phyloP scores from a whole-genome alignment of 2,888 invertebrate genomes.

The Halocaridina rubra region DNA sequence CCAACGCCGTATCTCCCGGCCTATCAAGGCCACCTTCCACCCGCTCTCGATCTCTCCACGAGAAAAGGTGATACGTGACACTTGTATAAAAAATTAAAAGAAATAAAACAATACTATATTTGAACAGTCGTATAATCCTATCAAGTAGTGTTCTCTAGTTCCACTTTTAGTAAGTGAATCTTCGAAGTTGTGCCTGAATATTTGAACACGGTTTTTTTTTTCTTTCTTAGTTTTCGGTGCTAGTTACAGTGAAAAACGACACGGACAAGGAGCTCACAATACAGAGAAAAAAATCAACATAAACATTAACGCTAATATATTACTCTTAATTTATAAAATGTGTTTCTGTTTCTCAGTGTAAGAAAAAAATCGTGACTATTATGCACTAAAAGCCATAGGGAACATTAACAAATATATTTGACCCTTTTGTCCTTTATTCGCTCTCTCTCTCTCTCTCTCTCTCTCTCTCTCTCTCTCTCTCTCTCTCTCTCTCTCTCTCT shows the following conservation, averaged over 20 bases:
- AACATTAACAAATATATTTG: no score
- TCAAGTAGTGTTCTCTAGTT: background rate
- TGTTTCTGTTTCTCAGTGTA: background rate
- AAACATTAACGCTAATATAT: background rate
- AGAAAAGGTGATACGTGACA: constrained; percentile 24
- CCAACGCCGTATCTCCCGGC: constrained; percentile 10
- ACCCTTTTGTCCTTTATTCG: background rate
- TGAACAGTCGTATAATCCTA: no score
- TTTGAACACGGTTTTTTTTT: background rate
- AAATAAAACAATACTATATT: no score
- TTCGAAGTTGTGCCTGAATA: background rate
- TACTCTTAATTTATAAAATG: background rate
- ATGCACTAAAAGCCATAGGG: background rate
- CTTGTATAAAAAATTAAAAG: background rate
- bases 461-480: background rate
- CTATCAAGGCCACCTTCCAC: constrained; percentile 8
- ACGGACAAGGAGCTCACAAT: background rate
- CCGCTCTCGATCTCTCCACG: constrained; percentile 31
- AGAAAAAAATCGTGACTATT: background rate
- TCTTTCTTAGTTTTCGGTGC: background rate
- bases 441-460: background rate
- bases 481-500: background rate
- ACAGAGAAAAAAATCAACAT: background rate
- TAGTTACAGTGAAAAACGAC: background rate
- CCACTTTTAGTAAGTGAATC: background rate